Evolutionary conservation across 2,797 vertebrate species (phyloP).

Genomic region (Spheniscus humboldti): DNA sequence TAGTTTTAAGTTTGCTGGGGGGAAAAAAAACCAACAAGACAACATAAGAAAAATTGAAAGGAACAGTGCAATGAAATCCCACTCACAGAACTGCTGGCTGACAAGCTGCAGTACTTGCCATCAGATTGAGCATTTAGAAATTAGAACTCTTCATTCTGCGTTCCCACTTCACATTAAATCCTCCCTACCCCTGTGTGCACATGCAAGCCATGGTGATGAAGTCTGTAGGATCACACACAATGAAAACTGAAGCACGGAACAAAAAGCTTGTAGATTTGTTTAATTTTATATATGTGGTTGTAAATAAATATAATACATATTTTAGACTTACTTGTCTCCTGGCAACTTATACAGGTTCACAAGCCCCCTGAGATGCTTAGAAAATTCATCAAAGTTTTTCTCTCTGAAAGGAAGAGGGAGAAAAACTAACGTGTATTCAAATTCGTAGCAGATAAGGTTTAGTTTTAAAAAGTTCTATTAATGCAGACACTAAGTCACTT

Average conservation of each 20-base stretch:
- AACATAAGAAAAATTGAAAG: background rate
- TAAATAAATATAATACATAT: background rate
- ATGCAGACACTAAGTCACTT: background rate
- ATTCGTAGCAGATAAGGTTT: background rate
- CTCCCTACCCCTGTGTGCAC: background rate
- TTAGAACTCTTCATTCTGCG: background rate
- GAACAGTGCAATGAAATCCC: background rate
- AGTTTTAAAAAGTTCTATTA: background rate
- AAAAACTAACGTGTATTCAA: background rate
- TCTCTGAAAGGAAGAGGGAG: conserved; percentile 75
- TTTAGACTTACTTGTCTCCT: conserved; percentile 89
- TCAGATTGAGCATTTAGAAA: background rate
- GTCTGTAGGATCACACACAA: background rate
- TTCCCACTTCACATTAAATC: background rate
- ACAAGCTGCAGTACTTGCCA: background rate
- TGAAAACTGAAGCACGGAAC: background rate
- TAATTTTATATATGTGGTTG: fast-evolving
- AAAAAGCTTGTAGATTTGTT: background rate
- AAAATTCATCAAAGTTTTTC: conserved; percentile 98
- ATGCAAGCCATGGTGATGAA: fast-evolving
- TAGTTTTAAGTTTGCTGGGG: conserved; percentile 94
- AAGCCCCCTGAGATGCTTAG: conserved; percentile 94
- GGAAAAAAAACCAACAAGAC: background rate
- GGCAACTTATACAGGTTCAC: conserved; percentile 97
- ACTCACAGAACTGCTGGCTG: background rate